Conservation (phyloP, 2,888 invertebrate genomes). For the Spisula subtruncata region DNA sequence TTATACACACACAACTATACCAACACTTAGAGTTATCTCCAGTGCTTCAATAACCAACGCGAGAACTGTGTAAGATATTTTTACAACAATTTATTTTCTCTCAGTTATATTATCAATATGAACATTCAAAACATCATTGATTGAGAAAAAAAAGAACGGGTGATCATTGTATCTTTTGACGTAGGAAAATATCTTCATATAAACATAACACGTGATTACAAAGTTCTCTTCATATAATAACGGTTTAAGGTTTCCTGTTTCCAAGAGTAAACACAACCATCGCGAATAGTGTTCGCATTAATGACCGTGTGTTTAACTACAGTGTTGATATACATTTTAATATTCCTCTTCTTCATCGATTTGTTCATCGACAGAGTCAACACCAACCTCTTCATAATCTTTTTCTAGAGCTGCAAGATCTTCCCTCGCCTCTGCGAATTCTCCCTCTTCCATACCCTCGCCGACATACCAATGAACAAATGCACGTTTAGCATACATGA, state of each 20-base stretch:
- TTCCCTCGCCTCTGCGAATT: slow-evolving; percentile 86
- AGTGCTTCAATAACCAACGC: no score
- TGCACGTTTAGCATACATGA: slow-evolving; percentile 94
- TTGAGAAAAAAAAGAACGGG: no score
- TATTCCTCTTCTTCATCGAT: slow-evolving; percentile 73
- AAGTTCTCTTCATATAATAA: no score
- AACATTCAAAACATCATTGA: no score
- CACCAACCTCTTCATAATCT: slow-evolving; percentile 80
- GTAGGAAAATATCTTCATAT: no score
- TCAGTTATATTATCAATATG: no score
- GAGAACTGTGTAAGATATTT: no score
- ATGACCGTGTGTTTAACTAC: not conserved
- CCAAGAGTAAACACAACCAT: not conserved
- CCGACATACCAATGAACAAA: slow-evolving; percentile 93
- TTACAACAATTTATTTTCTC: no score
- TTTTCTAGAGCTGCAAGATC: slow-evolving; percentile 81
- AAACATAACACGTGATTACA: no score
- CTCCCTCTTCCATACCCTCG: slow-evolving; percentile 78
- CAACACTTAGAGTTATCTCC: no score
- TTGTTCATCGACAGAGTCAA: slow-evolving; percentile 78
- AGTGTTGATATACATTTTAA: slow-evolving; percentile 54
- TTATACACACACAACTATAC: no score
- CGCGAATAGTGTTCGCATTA: not conserved
- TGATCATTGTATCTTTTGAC: no score
- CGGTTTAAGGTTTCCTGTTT: not conserved